Base-by-base conservation (phyloP, 2,113 vertebrate species). In the Butorides virescens region DNA sequence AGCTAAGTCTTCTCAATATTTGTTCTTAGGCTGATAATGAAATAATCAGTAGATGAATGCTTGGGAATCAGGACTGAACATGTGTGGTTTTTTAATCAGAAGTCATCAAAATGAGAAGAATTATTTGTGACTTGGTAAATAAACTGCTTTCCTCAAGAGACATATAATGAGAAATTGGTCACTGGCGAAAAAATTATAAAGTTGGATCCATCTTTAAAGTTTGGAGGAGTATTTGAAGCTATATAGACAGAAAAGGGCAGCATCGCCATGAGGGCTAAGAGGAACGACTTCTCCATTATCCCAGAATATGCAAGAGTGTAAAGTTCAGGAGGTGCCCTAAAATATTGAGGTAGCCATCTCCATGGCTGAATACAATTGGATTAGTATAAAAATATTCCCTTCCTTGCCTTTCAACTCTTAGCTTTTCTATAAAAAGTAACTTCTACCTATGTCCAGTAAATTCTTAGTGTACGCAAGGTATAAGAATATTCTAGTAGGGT, bases 281-380 rank as follows among this genome's bases (percentile, higher is more conserved):
- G 32, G 65, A 65, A 7, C 9, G 91, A 42, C 25, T 90, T 95
- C 32, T 13, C 52, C 25, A 15, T 84, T 87, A 73, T 56, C 47
- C 27, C 62, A 37, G 46, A 95, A 94, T 78, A 84, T 67, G 34
- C 19, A 65, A 42, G 36, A 49, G 22, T 50, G 68, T 88, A 77
- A 95, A 62, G 52, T 87, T 86, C 50, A 80, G 30, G 42, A 91
- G 73, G 20, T 83, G 37, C 84, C 65, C 65, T 86, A 76, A 89
- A 94, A 92, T 86, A 62, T 18, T 82, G 32, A 70, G 68, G 29
- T 89, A 55, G 72, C 16, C 7, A 67, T 89, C 86, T 89, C 46
- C 10, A 34, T 96, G 82, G 68, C 80, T 94, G 84, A 94, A 90
- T 93, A 21, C 46, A 92, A 81, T 88, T 25, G n/a, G 86, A 94